Evolutionary conservation across 1,140 invertebrate species (phyloP).

Genomic region (Araneus ventricosus): DNA sequence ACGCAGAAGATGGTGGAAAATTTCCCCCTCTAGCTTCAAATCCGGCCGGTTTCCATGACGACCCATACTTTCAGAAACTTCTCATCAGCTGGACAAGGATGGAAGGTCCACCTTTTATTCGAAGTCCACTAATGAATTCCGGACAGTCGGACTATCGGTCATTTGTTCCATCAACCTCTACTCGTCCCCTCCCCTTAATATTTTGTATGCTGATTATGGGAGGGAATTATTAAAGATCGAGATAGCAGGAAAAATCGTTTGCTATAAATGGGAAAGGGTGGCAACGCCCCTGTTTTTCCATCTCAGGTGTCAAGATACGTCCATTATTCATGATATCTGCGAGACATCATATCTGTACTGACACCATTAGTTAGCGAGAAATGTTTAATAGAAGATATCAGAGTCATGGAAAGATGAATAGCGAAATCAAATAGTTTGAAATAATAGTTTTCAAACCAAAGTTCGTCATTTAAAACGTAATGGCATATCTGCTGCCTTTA

Average conservation of each 20-base stretch:
- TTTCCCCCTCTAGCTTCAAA: not conserved
- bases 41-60: not conserved
- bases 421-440: no score
- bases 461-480: no score
- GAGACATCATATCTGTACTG: not conserved
- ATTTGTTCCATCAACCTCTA: not conserved
- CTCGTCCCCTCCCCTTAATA: not conserved
- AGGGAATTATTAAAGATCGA: not conserved
- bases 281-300: not conserved
- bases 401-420: no score
- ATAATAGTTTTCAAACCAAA: no score
- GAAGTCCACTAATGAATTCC: slow-evolving; percentile 45
- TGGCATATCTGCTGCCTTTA: no score
- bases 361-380: not conserved
- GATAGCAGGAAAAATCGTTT: not conserved
- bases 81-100: not conserved
- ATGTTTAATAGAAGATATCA: not conserved
- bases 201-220: not conserved
- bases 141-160: slow-evolving; percentile 39
- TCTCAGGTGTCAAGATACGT: not conserved
- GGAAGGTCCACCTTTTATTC: slow-evolving; percentile 9
- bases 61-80: slow-evolving; percentile 25
- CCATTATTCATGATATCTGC: not conserved
- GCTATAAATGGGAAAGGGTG: not conserved
- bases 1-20: slow-evolving; percentile 43